phyloP scores from a whole-genome alignment of 2,113 vertebrate species.

The Dicerorhinus sumatrensis region DNA sequence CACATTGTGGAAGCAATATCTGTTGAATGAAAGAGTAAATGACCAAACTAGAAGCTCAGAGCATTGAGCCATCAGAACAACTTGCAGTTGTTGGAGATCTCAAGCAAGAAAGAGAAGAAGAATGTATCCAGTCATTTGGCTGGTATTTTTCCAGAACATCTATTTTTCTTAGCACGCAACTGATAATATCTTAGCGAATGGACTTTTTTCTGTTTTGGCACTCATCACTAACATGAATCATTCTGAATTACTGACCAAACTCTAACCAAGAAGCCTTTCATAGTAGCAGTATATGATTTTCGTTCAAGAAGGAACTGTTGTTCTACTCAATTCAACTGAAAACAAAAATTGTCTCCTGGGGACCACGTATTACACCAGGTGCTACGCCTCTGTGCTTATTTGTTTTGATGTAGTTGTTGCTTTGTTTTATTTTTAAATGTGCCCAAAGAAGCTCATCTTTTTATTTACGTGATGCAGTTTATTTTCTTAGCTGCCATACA shows the following conservation, averaged over 20 bases:
- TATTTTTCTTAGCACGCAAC: slow-evolving; percentile 60
- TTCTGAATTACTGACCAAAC: slow-evolving; percentile 49
- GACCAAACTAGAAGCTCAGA: not conserved
- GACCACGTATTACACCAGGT: not conserved
- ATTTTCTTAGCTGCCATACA: not conserved
- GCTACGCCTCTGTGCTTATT: not conserved
- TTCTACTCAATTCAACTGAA: not conserved
- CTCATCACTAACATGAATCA: slow-evolving; percentile 59
- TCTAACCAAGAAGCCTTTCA: slow-evolving; percentile 28
- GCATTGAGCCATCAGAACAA: not conserved
- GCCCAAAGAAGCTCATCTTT: not conserved
- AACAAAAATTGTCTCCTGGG: not conserved
- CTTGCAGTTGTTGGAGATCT: slow-evolving; percentile 1
- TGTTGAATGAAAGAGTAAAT: slow-evolving; percentile 34
- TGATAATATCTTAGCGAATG: slow-evolving; percentile 1
- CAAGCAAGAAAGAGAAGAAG: slow-evolving; percentile 44
- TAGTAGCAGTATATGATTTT: not conserved
- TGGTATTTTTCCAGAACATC: slow-evolving; percentile 38
- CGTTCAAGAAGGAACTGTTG: not conserved
- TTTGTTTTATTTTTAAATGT: slow-evolving; percentile 47
- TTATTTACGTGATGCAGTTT: not conserved
- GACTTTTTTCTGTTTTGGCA: slow-evolving; percentile 42
- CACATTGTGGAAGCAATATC: not conserved
- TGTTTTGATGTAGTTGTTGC: not conserved
- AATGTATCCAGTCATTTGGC: not conserved